Evolutionary conservation across 2,888 invertebrate species (phyloP).

Genomic region (Mamestra brassicae): DNA sequence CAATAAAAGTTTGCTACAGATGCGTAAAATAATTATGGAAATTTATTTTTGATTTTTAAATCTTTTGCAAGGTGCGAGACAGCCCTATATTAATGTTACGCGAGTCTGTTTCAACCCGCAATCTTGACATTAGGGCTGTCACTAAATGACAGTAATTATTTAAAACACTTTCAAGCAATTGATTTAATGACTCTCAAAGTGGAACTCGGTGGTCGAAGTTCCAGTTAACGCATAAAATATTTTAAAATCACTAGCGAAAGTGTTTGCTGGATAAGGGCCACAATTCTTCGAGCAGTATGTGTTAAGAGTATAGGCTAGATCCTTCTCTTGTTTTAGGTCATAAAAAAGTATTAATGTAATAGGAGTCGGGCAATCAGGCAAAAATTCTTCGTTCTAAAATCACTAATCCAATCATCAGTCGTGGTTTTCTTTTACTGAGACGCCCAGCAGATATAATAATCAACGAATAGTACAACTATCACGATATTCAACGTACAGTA

Average conservation of each 20-base stretch:
- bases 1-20: constrained; percentile 12
- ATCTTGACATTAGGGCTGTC: constrained; percentile 12
- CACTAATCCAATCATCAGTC: neutral
- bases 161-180: constrained; percentile 4
- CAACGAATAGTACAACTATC: no score
- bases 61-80: neutral
- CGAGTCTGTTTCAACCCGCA: neutral
- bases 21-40: neutral
- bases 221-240: neutral
- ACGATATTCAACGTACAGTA: no score
- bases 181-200: constrained; percentile 24
- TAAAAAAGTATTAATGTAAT: neutral
- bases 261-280: neutral
- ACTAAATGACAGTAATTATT: constrained; percentile 20
- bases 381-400: neutral
- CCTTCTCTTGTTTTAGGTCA: neutral
- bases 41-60: constrained; percentile 14
- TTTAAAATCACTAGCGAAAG: constrained; percentile 7
- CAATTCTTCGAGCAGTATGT: neutral
- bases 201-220: neutral
- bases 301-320: neutral
- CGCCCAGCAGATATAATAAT: no score
- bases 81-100: constrained; percentile 6
- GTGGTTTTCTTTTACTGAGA: neutral
- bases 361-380: neutral